Percentiles rank a stretch among this genome's conserved stretches.
These are phyloP conservation scores for Scalopus aquaticus DNA, from an alignment of 2,113 vertebrate genomes.

Conservation along the genomic window DNA sequence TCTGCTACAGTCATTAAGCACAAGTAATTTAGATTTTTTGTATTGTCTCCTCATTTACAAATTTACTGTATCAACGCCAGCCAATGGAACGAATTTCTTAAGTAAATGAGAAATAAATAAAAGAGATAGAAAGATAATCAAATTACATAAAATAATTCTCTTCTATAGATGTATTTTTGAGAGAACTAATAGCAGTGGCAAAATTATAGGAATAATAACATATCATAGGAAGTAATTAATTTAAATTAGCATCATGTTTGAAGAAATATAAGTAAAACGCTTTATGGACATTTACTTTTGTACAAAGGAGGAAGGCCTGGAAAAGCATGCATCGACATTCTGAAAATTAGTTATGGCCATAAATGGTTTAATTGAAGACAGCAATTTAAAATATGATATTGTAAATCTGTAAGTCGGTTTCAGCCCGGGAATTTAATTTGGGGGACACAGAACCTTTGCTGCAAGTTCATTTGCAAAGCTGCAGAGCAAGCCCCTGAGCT, in stretches of 20 bases:
- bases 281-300: conserved; percentile 76
- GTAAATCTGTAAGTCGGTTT: conserved; percentile 83
- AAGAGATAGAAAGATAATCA: conserved; percentile 90
- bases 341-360: conserved; percentile 85
- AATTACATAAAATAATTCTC: conserved; percentile 92
- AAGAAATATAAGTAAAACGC: conserved; percentile 79
- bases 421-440: conserved; percentile 84
- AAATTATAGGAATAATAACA: conserved; percentile 87
- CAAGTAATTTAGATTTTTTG: conserved; percentile 93
- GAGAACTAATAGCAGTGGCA: conserved; percentile 85
- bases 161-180: conserved; percentile 85
- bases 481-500: conserved; percentile 75
- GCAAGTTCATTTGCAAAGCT: conserved; percentile 83
- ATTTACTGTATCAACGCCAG: conserved; percentile 92
- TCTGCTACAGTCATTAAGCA: conserved; percentile 95
- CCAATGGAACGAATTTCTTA: conserved; percentile 95
- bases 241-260: conserved; percentile 86
- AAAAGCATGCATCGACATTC: conserved; percentile 80
- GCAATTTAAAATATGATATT: conserved; percentile 82
- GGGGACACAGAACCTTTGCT: conserved; percentile 62
- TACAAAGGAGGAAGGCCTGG: conserved; percentile 74
- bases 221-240: conserved; percentile 87
- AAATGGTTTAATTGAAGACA: conserved; percentile 86
- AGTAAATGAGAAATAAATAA: conserved; percentile 96
- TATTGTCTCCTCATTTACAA: conserved; percentile 92